These are phyloP conservation scores for Campylomormyrus tamandua DNA, from an alignment of 2,113 vertebrate genomes.

Conservation along the genomic window DNA sequence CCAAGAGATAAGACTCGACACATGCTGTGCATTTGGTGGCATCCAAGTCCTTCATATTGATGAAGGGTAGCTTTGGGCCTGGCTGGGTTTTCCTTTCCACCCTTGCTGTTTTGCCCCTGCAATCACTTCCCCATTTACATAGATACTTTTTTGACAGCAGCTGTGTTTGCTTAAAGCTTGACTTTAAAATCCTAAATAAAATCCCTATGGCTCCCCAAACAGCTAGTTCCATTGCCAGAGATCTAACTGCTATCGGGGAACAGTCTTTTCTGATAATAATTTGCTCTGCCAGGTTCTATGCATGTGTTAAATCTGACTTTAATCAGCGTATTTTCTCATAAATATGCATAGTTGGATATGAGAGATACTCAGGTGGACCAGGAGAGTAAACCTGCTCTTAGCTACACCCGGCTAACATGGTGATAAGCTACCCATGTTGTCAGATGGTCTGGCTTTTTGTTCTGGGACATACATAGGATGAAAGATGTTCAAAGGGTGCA, in stretches of 20 bases:
- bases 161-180: constrained; percentile 6
- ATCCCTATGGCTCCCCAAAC: not conserved
- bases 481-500: not conserved
- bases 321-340: not conserved
- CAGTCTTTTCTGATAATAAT: not conserved
- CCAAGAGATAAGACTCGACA: not conserved
- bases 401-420: not conserved
- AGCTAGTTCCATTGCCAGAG: not conserved
- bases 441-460: not conserved
- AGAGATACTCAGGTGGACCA: not conserved
- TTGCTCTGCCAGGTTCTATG: not conserved
- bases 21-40: not conserved
- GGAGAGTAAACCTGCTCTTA: not conserved
- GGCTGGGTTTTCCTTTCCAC: not conserved
- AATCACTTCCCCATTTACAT: not conserved
- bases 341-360: not conserved
- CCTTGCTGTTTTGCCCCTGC: not conserved
- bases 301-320: not conserved
- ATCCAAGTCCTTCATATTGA: not conserved
- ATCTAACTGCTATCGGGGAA: not conserved
- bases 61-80: constrained; percentile 4
- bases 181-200: constrained; percentile 5
- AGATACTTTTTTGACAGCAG: not conserved
- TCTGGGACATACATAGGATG: not conserved
- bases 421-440: not conserved